phyloP scores from a whole-genome alignment of 2,797 vertebrate genomes.

The Monodelphis domestica region DNA sequence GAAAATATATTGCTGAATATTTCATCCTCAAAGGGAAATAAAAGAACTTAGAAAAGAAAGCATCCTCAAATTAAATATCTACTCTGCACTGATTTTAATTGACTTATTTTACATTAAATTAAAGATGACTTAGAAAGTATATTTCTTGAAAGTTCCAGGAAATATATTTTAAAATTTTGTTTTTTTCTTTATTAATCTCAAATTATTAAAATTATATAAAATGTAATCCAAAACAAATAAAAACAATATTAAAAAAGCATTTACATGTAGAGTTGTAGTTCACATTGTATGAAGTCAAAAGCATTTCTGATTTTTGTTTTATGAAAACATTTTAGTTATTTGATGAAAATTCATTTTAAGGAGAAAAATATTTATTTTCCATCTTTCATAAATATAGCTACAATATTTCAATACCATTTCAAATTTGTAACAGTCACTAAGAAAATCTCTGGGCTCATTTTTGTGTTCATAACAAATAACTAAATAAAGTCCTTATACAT shows the following conservation, averaged over 20 bases:
- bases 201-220: slow-evolving; percentile 16
- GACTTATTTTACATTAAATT: background rate
- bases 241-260: too few species aligned
- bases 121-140: background rate
- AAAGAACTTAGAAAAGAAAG: background rate
- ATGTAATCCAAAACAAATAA: background rate
- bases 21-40: slow-evolving; percentile 7
- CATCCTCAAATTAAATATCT: slow-evolving; percentile 10
- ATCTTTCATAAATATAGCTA: background rate
- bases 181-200: too few species aligned
- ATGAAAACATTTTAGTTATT: background rate
- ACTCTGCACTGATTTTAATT: background rate
- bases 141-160: slow-evolving; percentile 14
- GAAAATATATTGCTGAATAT: background rate
- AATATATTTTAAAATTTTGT: background rate
- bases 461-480: background rate
- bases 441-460: background rate
- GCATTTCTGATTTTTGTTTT: background rate
- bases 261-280: slow-evolving; percentile 14
- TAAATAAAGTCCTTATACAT: background rate
- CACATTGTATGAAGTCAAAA: background rate
- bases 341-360: background rate
- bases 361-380: background rate
- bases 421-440: background rate
- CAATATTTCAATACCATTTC: background rate